Evolutionary conservation across 2,113 vertebrate genomes (phyloP), one percentile per base, ranked within the genome.

Genomic region (Rissa tridactyla): DNA sequence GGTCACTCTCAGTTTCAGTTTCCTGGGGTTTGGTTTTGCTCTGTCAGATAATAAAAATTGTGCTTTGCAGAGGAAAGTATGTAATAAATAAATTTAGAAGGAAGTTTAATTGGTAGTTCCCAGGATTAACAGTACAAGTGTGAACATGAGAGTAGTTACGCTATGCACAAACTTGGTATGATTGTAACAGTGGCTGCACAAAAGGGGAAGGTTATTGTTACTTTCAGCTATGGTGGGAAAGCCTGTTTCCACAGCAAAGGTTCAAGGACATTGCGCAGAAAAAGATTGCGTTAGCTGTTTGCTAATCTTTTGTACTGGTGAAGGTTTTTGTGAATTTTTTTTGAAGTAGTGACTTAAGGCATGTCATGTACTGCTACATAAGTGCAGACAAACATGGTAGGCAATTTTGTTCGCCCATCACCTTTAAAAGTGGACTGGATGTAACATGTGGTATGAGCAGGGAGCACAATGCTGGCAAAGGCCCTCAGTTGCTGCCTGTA

Each of bases 1-100:
- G 96, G 95, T 97, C 95, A 96, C 72, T 97, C 86, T 91, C 77
- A 76, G 90, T 96, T 97, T 97, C 94, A 93, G 90, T 95, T 98
- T 98, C 91, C 96, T 92, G 86, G 75, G 38, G 72, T 96, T 97
- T 88, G 23, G 3, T n/a, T 82, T 97, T 95, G 17, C 73, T 82
- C 38, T 68, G 88, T 95, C 95, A 97, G 91, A 94, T 95, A 97
- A 96, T 95, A 96, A 97, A 98, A 97, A 96, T 61, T 73, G 49
- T 95, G 30, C 85, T 97, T 97, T 97, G 82, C 76, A 94, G 82
- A 88, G 88, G 94, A 95, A 96, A 96, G 51, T 82, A 72, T 93
- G 90, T 90, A 93, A 91, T 93, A 97, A 95, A 94, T 97, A 97
- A 95, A 97, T 96, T 96, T 96, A 86, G 88, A 92, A 78, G 52